These are phyloP conservation scores for Malurus elegans DNA, from an alignment of 2,113 vertebrate genomes.

Conservation along the genomic window DNA sequence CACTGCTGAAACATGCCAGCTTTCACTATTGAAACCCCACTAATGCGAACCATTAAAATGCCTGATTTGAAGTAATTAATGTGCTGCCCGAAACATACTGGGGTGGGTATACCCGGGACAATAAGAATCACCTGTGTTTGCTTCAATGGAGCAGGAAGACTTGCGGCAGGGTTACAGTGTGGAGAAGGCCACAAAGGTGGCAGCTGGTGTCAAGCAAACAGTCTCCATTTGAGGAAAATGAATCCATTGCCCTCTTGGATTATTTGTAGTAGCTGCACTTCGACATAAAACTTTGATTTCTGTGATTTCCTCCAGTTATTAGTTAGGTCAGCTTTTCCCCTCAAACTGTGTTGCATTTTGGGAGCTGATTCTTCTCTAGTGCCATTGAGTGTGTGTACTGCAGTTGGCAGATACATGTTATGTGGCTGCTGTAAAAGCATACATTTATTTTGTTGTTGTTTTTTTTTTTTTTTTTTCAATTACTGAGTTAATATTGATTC, in stretches of 20 bases:
- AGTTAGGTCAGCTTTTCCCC: not conserved
- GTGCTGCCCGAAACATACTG: fast-evolving
- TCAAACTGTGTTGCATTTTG: not conserved
- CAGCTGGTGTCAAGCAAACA: not conserved
- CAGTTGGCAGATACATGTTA: not conserved
- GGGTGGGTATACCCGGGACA: fast-evolving
- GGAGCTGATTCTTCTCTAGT: not conserved
- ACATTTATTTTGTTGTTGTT: not conserved
- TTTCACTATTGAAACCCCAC: not conserved
- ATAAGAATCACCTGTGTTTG: not conserved
- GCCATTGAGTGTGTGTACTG: not conserved
- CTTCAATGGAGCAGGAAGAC: not conserved
- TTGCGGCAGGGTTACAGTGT: not conserved
- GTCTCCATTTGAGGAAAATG: not conserved
- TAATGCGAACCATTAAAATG: not conserved
- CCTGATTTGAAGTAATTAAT: not conserved
- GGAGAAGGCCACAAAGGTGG: not conserved
- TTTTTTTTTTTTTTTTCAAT: not conserved
- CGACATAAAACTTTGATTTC: not conserved
- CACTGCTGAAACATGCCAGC: not conserved
- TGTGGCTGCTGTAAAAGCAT: not conserved
- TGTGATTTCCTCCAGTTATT: not conserved
- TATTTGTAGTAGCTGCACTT: not conserved
- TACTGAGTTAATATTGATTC: too few relatives aligned
- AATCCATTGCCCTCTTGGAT: not conserved